Conservation (phyloP, 1,140 invertebrate species). For the Tachypleus tridentatus region DNA sequence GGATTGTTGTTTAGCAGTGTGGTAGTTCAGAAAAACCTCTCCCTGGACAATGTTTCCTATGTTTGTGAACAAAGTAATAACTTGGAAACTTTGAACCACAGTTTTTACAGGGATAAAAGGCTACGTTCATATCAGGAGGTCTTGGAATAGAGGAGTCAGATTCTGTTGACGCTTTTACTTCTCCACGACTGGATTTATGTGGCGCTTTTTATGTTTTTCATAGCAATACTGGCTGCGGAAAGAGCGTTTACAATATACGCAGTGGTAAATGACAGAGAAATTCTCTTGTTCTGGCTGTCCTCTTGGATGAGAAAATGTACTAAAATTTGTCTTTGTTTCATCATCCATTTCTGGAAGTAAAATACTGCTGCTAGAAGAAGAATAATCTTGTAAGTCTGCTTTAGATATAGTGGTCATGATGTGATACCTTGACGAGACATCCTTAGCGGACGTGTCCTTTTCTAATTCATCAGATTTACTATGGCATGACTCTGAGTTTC, state of each 20-base stretch:
- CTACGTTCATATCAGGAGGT: constrained; percentile 58
- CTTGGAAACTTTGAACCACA: constrained; percentile 83
- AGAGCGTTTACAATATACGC: constrained; percentile 61
- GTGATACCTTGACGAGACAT: no score
- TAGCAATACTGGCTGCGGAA: constrained; percentile 73
- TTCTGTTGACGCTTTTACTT: constrained; percentile 19
- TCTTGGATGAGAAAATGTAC: no score
- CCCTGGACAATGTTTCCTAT: constrained; percentile 55
- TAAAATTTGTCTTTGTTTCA: no score
- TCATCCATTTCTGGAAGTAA: no score
- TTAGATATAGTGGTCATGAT: no score
- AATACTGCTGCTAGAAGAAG: no score
- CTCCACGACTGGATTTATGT: constrained; percentile 41
- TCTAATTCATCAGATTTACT: no score
- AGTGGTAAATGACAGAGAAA: constrained; percentile 44
- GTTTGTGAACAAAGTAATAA: constrained; percentile 87
- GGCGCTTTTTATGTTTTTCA: constrained; percentile 59
- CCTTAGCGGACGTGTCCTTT: no score
- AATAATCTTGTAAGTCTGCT: no score
- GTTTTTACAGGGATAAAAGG: constrained; percentile 84
- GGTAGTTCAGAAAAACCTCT: constrained; percentile 4
- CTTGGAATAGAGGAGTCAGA: not conserved
- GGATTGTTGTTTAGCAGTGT: not conserved
- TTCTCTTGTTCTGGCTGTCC: not conserved
- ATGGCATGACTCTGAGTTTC: no score